Evolutionary conservation across 2,113 vertebrate genomes (phyloP).

Genomic region (Serilophus lunatus): DNA sequence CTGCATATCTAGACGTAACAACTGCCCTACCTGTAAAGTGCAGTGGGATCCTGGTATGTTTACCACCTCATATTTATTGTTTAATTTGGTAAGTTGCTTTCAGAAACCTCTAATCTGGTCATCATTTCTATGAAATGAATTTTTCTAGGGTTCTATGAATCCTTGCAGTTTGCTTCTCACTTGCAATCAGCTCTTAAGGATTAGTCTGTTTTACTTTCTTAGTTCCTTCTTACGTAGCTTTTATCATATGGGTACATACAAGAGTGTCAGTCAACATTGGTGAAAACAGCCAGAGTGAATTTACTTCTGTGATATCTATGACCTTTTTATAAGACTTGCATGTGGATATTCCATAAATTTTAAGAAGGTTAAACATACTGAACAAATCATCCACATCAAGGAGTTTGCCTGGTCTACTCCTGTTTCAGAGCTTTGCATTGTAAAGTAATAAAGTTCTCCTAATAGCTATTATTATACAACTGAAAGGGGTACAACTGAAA

Average conservation of each 20-base stretch:
- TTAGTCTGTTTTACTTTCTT: neutral
- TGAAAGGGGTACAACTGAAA: neutral
- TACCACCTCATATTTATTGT: neutral
- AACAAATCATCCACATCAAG: neutral
- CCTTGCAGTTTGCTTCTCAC: neutral
- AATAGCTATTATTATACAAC: neutral
- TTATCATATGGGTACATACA: neutral
- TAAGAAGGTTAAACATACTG: neutral
- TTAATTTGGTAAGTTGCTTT: neutral
- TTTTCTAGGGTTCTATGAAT: neutral
- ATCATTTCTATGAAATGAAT: neutral
- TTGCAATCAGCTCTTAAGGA: neutral
- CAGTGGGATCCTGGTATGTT: neutral
- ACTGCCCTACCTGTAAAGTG: neutral
- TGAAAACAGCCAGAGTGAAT: neutral
- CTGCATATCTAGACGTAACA: neutral
- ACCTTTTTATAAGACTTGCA: neutral
- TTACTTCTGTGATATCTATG: neutral
- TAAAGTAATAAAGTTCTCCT: neutral
- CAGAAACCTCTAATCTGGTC: neutral
- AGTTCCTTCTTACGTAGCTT: neutral
- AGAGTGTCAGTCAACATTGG: accelerated
- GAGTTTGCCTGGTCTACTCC: neutral
- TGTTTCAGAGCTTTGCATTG: neutral
- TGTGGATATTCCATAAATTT: neutral